Evolutionary conservation across 2,797 vertebrate species (phyloP).

Genomic region (Phoebastria nigripes): DNA sequence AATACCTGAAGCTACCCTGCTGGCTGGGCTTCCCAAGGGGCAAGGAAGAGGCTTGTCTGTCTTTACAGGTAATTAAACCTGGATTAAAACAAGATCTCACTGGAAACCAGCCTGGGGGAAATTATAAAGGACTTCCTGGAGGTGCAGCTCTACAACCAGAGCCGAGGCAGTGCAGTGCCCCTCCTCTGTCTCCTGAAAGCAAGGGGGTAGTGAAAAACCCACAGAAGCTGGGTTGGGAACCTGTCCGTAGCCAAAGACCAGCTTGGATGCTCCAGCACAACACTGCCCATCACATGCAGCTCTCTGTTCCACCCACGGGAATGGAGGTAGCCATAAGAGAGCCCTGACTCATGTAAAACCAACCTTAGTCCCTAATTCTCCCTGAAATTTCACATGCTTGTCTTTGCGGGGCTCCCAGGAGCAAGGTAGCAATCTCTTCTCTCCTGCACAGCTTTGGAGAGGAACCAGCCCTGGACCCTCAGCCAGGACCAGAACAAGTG

Average conservation of each 20-base stretch:
- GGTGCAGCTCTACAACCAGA: not conserved
- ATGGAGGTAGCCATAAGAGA: not conserved
- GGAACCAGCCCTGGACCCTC: not conserved
- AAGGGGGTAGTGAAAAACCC: not conserved
- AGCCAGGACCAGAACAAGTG: not conserved
- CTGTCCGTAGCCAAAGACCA: not conserved
- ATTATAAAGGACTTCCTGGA: not conserved
- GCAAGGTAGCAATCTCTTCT: rapidly evolving
- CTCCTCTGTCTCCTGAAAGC: not conserved
- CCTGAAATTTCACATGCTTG: not conserved
- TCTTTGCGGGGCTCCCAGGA: not conserved
- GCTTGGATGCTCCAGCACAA: not conserved
- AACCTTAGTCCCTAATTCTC: not conserved
- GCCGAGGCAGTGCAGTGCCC: not conserved
- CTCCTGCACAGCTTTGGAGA: not conserved
- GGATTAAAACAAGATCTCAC: slow-evolving; percentile 6
- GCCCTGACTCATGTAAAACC: not conserved
- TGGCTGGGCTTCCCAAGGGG: not conserved
- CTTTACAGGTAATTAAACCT: slow-evolving; percentile 44
- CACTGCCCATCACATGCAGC: not conserved
- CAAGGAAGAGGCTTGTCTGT: slow-evolving; percentile 6
- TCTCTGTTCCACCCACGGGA: not conserved
- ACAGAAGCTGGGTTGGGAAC: not conserved
- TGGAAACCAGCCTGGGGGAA: not conserved
- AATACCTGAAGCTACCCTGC: not conserved